These are phyloP conservation scores for Abramis brama DNA, from an alignment of 2,113 vertebrate species.

Conservation along the genomic window DNA sequence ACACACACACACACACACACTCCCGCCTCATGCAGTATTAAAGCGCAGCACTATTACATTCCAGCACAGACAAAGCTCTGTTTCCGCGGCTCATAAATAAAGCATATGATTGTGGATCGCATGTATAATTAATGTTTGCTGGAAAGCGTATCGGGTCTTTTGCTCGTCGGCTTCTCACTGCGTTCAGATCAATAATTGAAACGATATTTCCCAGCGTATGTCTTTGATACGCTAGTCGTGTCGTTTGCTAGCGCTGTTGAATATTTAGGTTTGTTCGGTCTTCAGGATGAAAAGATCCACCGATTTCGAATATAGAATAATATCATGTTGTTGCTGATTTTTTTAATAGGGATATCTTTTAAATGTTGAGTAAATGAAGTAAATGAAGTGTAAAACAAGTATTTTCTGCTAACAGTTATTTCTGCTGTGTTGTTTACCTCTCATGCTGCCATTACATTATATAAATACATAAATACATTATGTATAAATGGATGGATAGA, in stretches of 20 bases:
- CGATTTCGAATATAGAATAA: too few relatives aligned
- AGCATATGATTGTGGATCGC: constrained; percentile 49
- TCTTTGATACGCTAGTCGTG: constrained; percentile 58
- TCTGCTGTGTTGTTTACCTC: too few relatives aligned
- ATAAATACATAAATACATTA: too few relatives aligned
- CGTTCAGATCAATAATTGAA: constrained; percentile 79
- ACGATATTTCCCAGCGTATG: constrained; percentile 62
- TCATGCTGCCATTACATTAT: too few relatives aligned
- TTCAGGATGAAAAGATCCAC: too few relatives aligned
- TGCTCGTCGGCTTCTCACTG: constrained; percentile 71
- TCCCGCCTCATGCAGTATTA: constrained; percentile 68
- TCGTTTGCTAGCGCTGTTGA: neutral
- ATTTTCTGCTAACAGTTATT: too few relatives aligned
- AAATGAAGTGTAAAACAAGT: too few relatives aligned
- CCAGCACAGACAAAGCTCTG: constrained; percentile 67
- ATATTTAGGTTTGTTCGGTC: neutral
- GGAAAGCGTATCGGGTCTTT: constrained; percentile 60
- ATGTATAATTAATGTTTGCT: constrained; percentile 78
- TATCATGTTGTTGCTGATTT: too few relatives aligned
- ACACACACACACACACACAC: too few relatives aligned
- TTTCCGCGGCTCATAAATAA: constrained; percentile 73
- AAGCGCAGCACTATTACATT: constrained; percentile 65
- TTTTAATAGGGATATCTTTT: too few relatives aligned
- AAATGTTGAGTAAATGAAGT: too few relatives aligned
- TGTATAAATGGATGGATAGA: too few relatives aligned